A percentile compares a stretch with the other conserved stretches of the same genome.
phyloP scores from a whole-genome alignment of 2,888 invertebrate species.

The Dolichomitus sp. region DNA sequence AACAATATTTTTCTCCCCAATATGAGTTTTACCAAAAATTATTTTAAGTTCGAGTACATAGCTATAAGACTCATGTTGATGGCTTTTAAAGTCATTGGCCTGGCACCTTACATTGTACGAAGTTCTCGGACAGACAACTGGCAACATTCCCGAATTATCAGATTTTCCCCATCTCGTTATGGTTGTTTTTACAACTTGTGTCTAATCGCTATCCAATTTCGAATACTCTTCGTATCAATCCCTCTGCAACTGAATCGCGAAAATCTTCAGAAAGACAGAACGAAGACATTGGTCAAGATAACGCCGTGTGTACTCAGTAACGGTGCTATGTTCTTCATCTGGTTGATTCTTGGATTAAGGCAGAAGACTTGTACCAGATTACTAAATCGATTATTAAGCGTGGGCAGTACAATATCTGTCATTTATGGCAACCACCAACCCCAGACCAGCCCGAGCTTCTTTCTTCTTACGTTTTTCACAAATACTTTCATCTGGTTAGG shows the following conservation, averaged over 20 bases:
- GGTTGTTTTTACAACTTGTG: constrained; percentile 64
- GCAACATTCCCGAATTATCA: not conserved
- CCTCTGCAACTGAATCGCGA: constrained; percentile 45
- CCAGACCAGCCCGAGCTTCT: not conserved
- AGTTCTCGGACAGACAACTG: not conserved
- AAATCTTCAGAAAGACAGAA: too few relatives aligned
- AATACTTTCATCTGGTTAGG: constrained; percentile 1
- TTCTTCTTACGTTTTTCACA: not conserved
- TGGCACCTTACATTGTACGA: constrained; percentile 7
- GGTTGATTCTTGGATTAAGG: not conserved
- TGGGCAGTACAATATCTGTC: not conserved
- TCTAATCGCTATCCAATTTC: constrained; percentile 26
- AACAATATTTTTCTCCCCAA: not conserved
- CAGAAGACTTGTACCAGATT: constrained; percentile 16
- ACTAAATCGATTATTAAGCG: constrained; percentile 25
- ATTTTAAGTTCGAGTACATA: not conserved
- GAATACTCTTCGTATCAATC: constrained; percentile 23
- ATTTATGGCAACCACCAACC: not conserved
- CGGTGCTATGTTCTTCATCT: not conserved
- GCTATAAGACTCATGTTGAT: not conserved
- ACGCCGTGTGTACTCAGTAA: constrained; percentile 28
- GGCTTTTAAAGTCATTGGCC: constrained; percentile 8
- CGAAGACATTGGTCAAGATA: constrained; percentile 38
- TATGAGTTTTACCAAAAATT: not conserved
- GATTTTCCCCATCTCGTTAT: constrained; percentile 43